A percentile compares a stretch with the other conserved stretches of the same genome.
Evolutionary conservation across 2,113 vertebrate species (phyloP).

Genomic region (Sapajus apella): DNA sequence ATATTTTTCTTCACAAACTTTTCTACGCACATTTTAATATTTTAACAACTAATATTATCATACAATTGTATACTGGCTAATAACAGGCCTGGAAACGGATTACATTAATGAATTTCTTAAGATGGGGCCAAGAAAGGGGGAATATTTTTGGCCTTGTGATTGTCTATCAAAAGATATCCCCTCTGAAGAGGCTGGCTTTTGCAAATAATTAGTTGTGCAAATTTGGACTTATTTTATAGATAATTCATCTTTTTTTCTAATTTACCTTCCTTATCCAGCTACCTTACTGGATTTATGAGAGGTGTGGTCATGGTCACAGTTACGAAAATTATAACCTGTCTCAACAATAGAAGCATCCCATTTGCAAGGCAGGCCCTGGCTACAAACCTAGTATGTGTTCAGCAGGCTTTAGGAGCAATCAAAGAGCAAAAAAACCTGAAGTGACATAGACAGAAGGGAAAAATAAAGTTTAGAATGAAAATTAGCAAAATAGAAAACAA

Average conservation of each 20-base stretch:
- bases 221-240: neutral
- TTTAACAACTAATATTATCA: neutral
- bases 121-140: too few species aligned
- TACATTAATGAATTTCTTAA: neutral
- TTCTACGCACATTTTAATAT: neutral
- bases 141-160: neutral
- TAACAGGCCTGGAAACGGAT: neutral
- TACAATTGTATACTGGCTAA: neutral
- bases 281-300: neutral
- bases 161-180: neutral
- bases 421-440: neutral
- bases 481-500: neutral
- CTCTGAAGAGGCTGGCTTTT: neutral
- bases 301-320: accelerated
- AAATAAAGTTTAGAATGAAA: neutral
- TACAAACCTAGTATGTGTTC: neutral
- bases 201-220: too few species aligned
- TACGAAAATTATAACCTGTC: neutral
- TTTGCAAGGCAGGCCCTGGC: neutral
- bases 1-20: neutral
- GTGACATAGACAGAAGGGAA: neutral
- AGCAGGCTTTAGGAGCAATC: neutral
- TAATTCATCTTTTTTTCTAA: neutral
- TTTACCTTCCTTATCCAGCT: neutral
- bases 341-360: accelerated